phyloP scores from a whole-genome alignment of 2,888 invertebrate species.

The Clivina fossor region DNA sequence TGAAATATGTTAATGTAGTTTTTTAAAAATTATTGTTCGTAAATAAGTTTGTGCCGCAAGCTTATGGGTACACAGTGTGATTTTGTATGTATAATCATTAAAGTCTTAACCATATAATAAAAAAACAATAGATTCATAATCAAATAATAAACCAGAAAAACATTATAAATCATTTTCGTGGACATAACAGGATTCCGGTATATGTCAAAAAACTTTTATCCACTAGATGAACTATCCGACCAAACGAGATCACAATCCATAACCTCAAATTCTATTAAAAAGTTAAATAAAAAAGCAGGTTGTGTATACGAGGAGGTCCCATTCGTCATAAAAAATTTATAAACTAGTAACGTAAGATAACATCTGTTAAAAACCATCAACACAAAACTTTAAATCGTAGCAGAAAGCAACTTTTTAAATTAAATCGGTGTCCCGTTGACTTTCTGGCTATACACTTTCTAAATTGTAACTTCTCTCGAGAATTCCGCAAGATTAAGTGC shows the following conservation, averaged over 20 bases:
- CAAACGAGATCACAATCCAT: not conserved
- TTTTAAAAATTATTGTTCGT: no score
- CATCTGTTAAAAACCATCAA: constrained; percentile 28
- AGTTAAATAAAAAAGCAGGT: not conserved
- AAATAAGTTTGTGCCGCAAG: no score
- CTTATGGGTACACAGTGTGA: no score
- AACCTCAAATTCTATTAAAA: not conserved
- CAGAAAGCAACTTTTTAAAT: not conserved
- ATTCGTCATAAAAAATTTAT: constrained; percentile 23
- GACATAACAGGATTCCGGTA: no score
- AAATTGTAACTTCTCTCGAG: not conserved
- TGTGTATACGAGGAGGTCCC: not conserved
- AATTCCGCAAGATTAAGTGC: no score
- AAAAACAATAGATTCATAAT: not conserved
- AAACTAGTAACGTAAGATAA: constrained; percentile 11
- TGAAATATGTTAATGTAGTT: no score
- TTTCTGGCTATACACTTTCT: not conserved
- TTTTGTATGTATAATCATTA: no score
- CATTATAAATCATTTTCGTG: not conserved
- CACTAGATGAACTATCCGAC: no score
- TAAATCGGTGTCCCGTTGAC: not conserved
- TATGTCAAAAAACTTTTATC: no score
- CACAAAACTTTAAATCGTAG: constrained; percentile 20
- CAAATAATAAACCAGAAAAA: not conserved
- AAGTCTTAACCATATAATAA: no score